Base-by-base conservation (phyloP, 2,888 invertebrate species). In the Lepidocyrtinus sp. region DNA sequence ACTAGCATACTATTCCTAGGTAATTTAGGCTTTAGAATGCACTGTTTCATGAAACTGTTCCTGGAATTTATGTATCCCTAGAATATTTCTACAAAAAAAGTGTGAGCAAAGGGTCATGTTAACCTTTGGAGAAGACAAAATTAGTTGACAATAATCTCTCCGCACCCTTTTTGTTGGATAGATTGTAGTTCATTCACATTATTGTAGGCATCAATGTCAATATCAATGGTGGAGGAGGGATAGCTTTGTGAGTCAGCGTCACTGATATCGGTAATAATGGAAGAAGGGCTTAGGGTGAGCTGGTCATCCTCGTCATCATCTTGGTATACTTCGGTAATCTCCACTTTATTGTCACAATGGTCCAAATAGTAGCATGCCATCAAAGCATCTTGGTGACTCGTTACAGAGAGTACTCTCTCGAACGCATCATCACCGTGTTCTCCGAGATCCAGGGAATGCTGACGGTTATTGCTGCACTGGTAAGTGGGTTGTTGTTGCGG, bases 311-410 rank as follows among this genome's bases (percentile, higher is more conserved):
- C 83, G 55, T 83, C 75, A 61, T 83, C 75, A 19, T 83, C 72
- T 46, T 83, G 75, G 45, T 70, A 86, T 0, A 84, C 83, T 72
- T 85, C 82, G 1, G 81, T 70, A 19, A 83, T 81, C 64, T 83
- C 83, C 12, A 82, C 63, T 22, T 80, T 75, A 64, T 85, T 77
- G 63, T 88, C 94, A 91, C 95, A 93, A 89, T 95, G 95, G 87
- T 95, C 92, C 88, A 95, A 92, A 88, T 96, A 97, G 89, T 97
- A 96, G 89, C 95, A 97, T 0, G 96, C 94, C 91, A 97, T 94
- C 7, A 96, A 90, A 0, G 96, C 94, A 86, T 97, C 97, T 87
- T 96, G 95, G 86, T 95, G 93, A 62, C 94, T 91, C 71, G 96
- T 95, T 86, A 94, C 95, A 83, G 91, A 89, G 2, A 92, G 88